Evolutionary conservation across 2,797 vertebrate species (phyloP), one percentile per base, ranked within the genome.

Genomic region (Cynopterus sphinx): DNA sequence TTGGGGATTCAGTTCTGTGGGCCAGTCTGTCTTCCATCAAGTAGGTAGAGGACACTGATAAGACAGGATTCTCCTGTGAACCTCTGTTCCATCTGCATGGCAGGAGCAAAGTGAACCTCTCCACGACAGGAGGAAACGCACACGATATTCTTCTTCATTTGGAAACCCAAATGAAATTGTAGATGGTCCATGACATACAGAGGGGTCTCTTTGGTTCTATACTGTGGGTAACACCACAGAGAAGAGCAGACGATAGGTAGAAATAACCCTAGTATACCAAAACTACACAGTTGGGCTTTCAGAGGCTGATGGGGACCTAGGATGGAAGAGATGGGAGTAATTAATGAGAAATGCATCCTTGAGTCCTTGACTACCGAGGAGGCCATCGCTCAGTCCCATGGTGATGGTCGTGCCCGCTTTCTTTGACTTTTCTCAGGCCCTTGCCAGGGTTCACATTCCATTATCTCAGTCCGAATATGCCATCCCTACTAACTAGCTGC

Each of bases 401-500:
- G 41, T 33, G 55, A 33, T 61, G 33, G 65, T 83, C 63, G 22
- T 19, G 16, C 81, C 67, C n/a, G 46, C 36, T n/a, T 24, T 39
- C 65, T 75, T 16, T 68, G 61, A 19, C 61, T 51, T 75, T 33
- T 51, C 87, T 46, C 36, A n/a, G 78, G 57, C 49, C 53, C 75
- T 53, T 71, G 22, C 91, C 55, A 41, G 61, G 12, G 33, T 65
- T 55, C 36, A 5, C 26, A 53, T 46, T 49, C 55, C 33, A 13
- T 46, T 10, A 19, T 59, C n/a, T 57, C 68, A 16, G 3, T 61
- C 57, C 57, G 43, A 85, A 8, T 8, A 0, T 46, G 43, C 71
- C 84, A 53, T 70, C 67, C 39, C 70, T 78, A 81, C 92, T 96
- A 96, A 92, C 70, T 4, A 10, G 78, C 86, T 74, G 43, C 9